Evolutionary conservation across 2,888 invertebrate genomes (phyloP).

Genomic region (Macaria notata): DNA sequence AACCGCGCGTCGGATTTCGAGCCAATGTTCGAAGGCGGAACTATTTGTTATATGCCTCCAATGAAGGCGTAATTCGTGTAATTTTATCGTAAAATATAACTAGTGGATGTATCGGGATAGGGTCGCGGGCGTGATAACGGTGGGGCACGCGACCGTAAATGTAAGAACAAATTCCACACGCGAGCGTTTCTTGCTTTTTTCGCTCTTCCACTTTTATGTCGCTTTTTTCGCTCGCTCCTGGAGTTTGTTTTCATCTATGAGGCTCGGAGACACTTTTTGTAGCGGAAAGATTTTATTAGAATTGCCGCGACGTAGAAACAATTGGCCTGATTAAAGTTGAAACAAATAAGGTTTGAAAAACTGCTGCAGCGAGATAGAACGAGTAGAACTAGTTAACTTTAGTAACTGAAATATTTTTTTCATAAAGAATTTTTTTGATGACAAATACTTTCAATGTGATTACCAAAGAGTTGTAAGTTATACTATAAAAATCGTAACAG

Average conservation of each 20-base stretch:
- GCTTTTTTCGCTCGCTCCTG: not conserved
- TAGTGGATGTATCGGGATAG: slow-evolving; percentile 47
- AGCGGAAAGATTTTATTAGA: slow-evolving; percentile 20
- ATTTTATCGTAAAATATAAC: slow-evolving; percentile 63
- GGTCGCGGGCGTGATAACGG: slow-evolving; percentile 60
- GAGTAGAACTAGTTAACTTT: no score
- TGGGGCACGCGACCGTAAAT: slow-evolving; percentile 44
- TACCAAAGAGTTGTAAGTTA: no score
- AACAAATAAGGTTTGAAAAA: not conserved
- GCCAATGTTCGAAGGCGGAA: slow-evolving; percentile 28
- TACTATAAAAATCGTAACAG: no score
- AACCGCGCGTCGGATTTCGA: slow-evolving; percentile 21
- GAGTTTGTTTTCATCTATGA: slow-evolving; percentile 27
- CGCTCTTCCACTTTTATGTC: not conserved
- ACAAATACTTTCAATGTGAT: no score
- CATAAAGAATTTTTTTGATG: no score
- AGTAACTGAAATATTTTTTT: no score
- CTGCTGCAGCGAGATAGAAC: no score
- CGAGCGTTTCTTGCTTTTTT: slow-evolving; percentile 25
- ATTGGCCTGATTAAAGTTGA: slow-evolving; percentile 9
- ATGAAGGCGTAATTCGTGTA: slow-evolving; percentile 58
- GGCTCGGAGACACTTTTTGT: slow-evolving; percentile 24
- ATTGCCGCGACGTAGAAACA: slow-evolving; percentile 5
- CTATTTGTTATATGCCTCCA: slow-evolving; percentile 39
- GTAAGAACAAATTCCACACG: slow-evolving; percentile 41